Conservation (phyloP, 2,888 invertebrate species). For the Caenorhabditis doughertyi region DNA sequence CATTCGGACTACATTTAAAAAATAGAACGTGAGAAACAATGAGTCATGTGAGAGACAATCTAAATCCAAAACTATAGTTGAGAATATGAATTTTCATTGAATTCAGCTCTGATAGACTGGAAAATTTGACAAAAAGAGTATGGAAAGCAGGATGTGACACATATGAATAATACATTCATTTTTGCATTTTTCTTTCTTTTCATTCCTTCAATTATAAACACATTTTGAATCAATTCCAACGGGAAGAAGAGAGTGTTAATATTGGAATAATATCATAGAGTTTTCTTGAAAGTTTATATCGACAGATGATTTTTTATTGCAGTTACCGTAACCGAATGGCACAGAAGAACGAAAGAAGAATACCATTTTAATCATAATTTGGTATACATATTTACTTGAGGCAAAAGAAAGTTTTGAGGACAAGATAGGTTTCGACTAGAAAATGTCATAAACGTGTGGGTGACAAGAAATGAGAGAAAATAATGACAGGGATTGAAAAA, state of each 20-base stretch:
- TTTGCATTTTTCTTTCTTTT: slow-evolving; percentile 31
- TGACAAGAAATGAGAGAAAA: slow-evolving; percentile 37
- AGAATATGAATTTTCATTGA: slow-evolving; percentile 23
- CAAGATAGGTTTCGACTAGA: slow-evolving; percentile 54
- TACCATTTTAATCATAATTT: slow-evolving; percentile 28
- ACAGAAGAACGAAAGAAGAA: slow-evolving; percentile 41
- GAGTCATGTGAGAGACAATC: slow-evolving; percentile 12
- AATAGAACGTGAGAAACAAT: slow-evolving; percentile 1
- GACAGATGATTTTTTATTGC: slow-evolving; percentile 49
- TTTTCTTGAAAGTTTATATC: neutral
- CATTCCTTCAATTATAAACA: slow-evolving; percentile 42
- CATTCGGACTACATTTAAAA: neutral
- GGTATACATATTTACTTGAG: slow-evolving; percentile 16
- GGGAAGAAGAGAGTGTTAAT: neutral
- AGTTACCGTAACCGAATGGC: slow-evolving; percentile 62
- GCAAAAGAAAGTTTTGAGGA: slow-evolving; percentile 27
- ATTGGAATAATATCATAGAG: no score
- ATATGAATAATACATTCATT: slow-evolving; percentile 53
- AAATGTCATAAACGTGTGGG: slow-evolving; percentile 54
- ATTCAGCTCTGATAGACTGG: slow-evolving; percentile 35
- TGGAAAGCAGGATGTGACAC: slow-evolving; percentile 16
- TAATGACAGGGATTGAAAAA: slow-evolving; percentile 6
- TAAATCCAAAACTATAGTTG: neutral
- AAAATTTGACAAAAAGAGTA: slow-evolving; percentile 35
- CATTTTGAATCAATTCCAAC: slow-evolving; percentile 25